These are phyloP conservation scores for Panagrolaimus sp. DNA, from an alignment of 1,140 invertebrate species.

Conservation along the genomic window DNA sequence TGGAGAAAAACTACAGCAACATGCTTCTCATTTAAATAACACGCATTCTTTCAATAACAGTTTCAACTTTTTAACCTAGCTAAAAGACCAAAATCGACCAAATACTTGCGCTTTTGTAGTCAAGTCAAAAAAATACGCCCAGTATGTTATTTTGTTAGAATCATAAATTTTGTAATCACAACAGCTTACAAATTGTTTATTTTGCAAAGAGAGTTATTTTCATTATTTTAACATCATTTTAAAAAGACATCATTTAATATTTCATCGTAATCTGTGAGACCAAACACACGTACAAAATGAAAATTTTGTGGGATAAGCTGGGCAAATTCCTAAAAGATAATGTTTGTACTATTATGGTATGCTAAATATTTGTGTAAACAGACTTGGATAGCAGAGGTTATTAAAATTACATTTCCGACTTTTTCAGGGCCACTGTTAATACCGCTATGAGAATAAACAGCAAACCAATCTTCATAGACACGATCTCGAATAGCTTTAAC, in stretches of 20 bases:
- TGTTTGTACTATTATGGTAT: neutral
- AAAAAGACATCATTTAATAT: constrained; percentile 4
- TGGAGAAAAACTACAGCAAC: no score
- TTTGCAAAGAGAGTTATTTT: no score
- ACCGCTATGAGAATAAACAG: neutral
- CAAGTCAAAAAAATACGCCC: no score
- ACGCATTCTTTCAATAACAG: no score
- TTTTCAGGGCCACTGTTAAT: constrained; percentile 6
- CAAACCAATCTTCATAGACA: constrained; percentile 1
- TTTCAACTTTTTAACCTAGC: no score
- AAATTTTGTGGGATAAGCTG: constrained; percentile 5
- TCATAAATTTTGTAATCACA: no score
- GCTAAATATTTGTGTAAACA: neutral
- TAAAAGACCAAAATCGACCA: no score
- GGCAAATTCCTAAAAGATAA: neutral
- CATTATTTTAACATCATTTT: neutral
- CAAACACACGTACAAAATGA: neutral
- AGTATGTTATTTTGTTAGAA: no score
- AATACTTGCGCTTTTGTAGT: no score
- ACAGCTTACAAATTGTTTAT: no score
- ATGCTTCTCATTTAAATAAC: no score
- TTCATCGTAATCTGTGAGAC: constrained; percentile 4
- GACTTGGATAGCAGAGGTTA: neutral
- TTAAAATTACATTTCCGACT: constrained; percentile 2
- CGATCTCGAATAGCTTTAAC: constrained; percentile 1